Base-by-base conservation (phyloP, 1,140 invertebrate species). In the Sesamia nonagrioides region DNA sequence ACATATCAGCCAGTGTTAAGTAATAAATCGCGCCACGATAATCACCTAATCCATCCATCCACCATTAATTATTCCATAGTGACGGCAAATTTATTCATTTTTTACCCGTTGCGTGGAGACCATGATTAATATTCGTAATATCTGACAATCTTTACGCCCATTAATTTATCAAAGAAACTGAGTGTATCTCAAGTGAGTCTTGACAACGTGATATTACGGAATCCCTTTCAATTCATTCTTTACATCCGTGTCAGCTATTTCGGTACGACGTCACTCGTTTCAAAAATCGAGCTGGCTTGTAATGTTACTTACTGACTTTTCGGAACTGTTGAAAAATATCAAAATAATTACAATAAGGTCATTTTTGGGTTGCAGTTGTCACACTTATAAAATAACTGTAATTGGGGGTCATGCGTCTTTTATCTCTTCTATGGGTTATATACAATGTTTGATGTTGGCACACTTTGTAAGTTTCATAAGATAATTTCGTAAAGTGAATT, bases 61-160 rank as follows among this genome's bases (percentile, higher is more conserved):
- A 40, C 17, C 69, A 56, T 72, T 72, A 56, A 72, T 69, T 48
- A 33, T 54, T 15, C 4, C n/a, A 72, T 56, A 33, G 69, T 56
- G 50, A 56, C 50, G 69, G 56, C 69, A 72, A 37, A 72, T 37
- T 69, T 66, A 69, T 72, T 72, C 69, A 40, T 72, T 72, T 72
- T 72, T 72, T 54, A 56, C 27, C 68, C 63, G 68, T 72, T 72
- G 48, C 68, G 45, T 56, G 69, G 69, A 35, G 50, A 72, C 27
- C 17, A 40, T 72, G 69, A 72, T 54, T 72, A 72, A 72, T 72
- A 72, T 72, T 72, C 69, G 69, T 72, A 56, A 72, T 72, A 72
- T 72, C 69, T 72, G 48, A 52, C 27, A 17, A 72, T 72, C 69
- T 72, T 72, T 37, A 72, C 69, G 33, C 33, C 35, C 69, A 72